These are phyloP conservation scores for Syrista parreyssii DNA, from an alignment of 2,888 invertebrate species.

Conservation along the genomic window DNA sequence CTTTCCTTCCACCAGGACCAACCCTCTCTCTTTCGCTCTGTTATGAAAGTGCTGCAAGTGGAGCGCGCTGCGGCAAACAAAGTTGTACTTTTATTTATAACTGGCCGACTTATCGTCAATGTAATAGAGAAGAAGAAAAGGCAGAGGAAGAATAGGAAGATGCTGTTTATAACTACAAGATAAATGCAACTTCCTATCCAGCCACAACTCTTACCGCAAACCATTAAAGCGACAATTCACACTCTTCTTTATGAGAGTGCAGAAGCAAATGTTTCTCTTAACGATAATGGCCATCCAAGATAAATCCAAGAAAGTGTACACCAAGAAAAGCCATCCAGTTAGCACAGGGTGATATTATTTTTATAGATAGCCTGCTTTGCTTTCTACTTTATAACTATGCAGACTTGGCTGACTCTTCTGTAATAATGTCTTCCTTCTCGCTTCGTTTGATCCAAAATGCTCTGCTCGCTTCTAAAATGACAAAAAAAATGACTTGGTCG, in stretches of 20 bases:
- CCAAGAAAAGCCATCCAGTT: background rate
- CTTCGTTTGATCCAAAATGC: background rate
- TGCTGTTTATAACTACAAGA: background rate
- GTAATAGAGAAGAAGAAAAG: constrained; percentile 25
- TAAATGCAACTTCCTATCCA: background rate
- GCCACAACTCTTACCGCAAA: background rate
- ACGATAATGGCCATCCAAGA: background rate
- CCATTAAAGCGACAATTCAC: background rate
- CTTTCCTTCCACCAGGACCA: background rate
- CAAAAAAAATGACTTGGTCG: background rate
- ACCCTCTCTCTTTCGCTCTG: constrained; percentile 37
- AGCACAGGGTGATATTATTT: background rate
- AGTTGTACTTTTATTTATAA: constrained; percentile 53
- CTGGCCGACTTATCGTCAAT: constrained; percentile 47
- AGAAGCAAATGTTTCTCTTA: background rate
- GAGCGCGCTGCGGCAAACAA: constrained; percentile 50
- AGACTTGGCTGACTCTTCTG: background rate
- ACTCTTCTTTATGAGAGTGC: background rate
- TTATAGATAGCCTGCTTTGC: background rate
- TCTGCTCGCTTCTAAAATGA: background rate
- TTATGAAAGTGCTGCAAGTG: constrained; percentile 58
- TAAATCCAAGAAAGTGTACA: background rate
- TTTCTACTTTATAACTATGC: background rate
- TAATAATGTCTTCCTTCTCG: background rate
- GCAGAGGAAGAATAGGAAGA: constrained; percentile 9